A percentile compares a stretch with the other conserved stretches of the same genome.
phyloP scores from a whole-genome alignment of 2,888 invertebrate genomes.

The Tricholauxania praeusta region DNA sequence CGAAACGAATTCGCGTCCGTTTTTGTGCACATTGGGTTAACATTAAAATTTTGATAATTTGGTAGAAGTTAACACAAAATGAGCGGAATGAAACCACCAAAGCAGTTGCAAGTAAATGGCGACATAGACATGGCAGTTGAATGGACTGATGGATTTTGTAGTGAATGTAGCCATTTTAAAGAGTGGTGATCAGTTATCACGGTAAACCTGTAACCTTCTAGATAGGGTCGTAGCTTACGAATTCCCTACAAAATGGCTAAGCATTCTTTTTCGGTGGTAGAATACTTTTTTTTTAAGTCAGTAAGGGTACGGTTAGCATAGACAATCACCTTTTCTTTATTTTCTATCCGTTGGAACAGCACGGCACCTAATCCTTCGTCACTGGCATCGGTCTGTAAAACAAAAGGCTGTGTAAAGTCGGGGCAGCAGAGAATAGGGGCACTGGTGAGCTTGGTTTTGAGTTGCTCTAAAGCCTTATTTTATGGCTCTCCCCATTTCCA shows the following conservation, averaged over 20 bases:
- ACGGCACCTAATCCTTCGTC: conserved; percentile 27
- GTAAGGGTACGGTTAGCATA: conserved; percentile 38
- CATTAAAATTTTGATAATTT: no score
- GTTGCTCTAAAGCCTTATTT: background rate
- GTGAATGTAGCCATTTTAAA: conserved; percentile 31
- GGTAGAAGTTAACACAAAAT: no score
- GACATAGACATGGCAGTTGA: no score
- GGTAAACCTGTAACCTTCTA: conserved; percentile 18
- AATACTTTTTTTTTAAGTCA: conserved; percentile 38
- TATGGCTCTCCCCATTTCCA: background rate
- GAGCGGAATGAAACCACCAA: no score
- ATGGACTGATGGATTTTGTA: conserved; percentile 36
- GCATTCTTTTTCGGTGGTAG: conserved; percentile 43
- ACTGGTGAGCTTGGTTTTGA: conserved; percentile 27
- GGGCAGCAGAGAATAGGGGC: conserved; percentile 26
- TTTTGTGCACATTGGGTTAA: no score
- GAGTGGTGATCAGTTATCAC: conserved; percentile 44
- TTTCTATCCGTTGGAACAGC: conserved; percentile 10
- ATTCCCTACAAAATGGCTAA: conserved; percentile 41
- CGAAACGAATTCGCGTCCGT: no score
- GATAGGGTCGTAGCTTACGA: conserved; percentile 36
- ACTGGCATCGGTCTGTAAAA: conserved; percentile 38
- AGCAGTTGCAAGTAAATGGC: no score
- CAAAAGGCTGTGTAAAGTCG: conserved; percentile 26
- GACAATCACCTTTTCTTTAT: conserved; percentile 13